Conservation (phyloP, 2,888 invertebrate genomes). For the Campaea margaritaria region DNA sequence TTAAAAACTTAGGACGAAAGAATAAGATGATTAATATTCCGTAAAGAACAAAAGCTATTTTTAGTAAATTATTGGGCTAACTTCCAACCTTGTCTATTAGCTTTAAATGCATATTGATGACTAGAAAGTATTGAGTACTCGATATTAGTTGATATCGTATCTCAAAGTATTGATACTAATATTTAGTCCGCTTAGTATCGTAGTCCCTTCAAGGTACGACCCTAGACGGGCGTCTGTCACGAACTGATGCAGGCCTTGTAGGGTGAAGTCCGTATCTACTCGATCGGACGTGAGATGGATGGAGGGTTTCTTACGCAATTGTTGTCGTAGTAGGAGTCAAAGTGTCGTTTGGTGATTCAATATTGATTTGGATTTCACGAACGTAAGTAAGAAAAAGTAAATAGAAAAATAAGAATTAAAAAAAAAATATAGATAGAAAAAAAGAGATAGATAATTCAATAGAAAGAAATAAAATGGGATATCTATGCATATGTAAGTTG, state of each 20-base stretch:
- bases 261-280: slow-evolving; percentile 22
- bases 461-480: too few species aligned
- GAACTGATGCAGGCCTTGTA: slow-evolving; percentile 16
- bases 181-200: not conserved
- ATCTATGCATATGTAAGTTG: too few species aligned
- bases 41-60: too few species aligned
- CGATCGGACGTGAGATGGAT: slow-evolving; percentile 24
- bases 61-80: too few species aligned
- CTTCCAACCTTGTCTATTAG: too few species aligned
- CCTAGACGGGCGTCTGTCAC: slow-evolving; percentile 12
- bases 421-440: too few species aligned
- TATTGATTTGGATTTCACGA: slow-evolving; percentile 2
- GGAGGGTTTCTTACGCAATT: slow-evolving; percentile 7
- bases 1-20: too few species aligned
- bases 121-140: not conserved
- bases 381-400: too few species aligned
- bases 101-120: too few species aligned
- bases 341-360: slow-evolving; percentile 15
- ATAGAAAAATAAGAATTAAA: too few species aligned
- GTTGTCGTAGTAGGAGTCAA: slow-evolving; percentile 12
- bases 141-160: not conserved
- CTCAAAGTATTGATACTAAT: not conserved
- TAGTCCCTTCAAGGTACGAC: not conserved
- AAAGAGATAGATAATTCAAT: too few species aligned
- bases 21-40: too few species aligned